These are phyloP conservation scores for Phaenicophaeus curvirostris DNA, from an alignment of 2,797 vertebrate species.

Conservation along the genomic window DNA sequence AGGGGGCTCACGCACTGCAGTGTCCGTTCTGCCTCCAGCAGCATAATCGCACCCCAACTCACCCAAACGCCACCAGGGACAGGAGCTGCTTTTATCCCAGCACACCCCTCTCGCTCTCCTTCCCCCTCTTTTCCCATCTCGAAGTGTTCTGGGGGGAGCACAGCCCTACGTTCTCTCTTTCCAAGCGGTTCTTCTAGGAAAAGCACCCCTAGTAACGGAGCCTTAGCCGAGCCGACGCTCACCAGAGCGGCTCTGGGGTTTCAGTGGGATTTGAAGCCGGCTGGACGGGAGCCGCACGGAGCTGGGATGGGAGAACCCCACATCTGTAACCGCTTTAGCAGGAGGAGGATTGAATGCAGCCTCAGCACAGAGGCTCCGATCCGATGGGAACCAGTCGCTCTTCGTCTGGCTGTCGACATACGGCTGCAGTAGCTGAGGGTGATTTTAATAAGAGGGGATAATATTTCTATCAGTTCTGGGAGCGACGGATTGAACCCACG, in stretches of 20 bases:
- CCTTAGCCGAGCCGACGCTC: not conserved
- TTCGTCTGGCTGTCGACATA: slow-evolving; percentile 50
- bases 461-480: slow-evolving; percentile 63
- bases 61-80: not conserved
- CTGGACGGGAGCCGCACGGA: not conserved
- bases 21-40: not conserved
- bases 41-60: not conserved
- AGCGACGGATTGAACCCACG: slow-evolving; percentile 48
- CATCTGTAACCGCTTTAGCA: slow-evolving; percentile 31
- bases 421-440: slow-evolving; percentile 62
- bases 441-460: slow-evolving; percentile 54
- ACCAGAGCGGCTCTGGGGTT: not conserved
- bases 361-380: not conserved
- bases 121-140: fast-evolving
- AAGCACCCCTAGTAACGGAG: not conserved
- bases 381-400: not conserved
- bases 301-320: not conserved
- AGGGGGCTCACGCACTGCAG: not conserved
- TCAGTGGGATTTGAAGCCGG: not conserved
- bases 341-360: slow-evolving; percentile 4
- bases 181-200: not conserved
- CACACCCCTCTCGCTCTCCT: not conserved
- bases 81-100: not conserved
- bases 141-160: fast-evolving
- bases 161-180: not conserved